Percentiles rank a stretch among this genome's conserved stretches.
These are phyloP conservation scores for Oxyura jamaicensis DNA, from an alignment of 2,113 vertebrate genomes.

Conservation along the genomic window DNA sequence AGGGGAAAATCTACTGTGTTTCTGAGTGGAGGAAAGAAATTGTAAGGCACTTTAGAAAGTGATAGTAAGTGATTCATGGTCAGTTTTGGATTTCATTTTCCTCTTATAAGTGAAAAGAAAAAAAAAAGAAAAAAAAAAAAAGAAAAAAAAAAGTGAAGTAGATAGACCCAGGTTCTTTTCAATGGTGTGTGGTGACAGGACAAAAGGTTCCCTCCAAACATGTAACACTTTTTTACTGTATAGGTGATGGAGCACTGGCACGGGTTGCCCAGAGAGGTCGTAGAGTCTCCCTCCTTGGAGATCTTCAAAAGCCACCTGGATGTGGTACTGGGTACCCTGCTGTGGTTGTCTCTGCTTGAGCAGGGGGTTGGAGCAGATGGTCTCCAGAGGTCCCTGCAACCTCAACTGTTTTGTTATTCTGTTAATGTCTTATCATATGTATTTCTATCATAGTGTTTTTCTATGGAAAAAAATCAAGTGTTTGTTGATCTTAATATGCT, in stretches of 20 bases:
- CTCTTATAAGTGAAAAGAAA: neutral
- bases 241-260: neutral
- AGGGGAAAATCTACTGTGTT: neutral
- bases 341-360: neutral
- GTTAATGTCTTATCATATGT: neutral
- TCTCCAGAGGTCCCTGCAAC: neutral
- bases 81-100: neutral
- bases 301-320: neutral
- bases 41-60: neutral
- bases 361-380: neutral
- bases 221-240: neutral
- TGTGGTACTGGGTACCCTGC: neutral
- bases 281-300: neutral
- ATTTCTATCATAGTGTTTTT: neutral
- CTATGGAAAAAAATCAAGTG: neutral
- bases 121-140: neutral
- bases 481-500: neutral
- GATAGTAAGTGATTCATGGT: neutral
- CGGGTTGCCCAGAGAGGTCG: neutral
- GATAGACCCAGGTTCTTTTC: neutral
- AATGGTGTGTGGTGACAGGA: no score
- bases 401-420: neutral
- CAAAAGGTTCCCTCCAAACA: neutral
- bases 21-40: neutral
- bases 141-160: no score